A percentile compares a stretch with the other conserved stretches of the same genome.
These are phyloP conservation scores for Chorisops tibialis DNA, from an alignment of 2,888 invertebrate genomes.

Conservation along the genomic window DNA sequence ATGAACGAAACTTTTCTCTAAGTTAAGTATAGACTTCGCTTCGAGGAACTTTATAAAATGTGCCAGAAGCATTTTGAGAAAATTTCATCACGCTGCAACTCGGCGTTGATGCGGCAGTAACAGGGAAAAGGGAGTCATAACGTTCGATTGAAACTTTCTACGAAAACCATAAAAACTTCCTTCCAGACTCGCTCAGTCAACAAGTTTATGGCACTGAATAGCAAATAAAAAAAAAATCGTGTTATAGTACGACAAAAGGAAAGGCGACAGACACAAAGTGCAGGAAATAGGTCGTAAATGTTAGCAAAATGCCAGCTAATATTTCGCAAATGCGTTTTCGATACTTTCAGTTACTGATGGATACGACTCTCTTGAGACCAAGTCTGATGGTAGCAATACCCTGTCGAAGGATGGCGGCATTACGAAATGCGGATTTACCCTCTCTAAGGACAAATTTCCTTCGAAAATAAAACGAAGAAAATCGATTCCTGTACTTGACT, in stretches of 20 bases:
- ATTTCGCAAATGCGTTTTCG: too few relatives aligned
- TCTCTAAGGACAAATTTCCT: too few relatives aligned
- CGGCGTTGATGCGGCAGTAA: background rate
- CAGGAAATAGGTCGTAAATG: background rate
- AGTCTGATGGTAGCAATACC: too few relatives aligned
- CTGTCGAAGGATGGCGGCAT: too few relatives aligned
- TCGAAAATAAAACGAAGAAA: too few relatives aligned
- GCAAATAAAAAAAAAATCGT: background rate
- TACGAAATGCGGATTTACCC: too few relatives aligned
- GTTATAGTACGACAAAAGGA: background rate
- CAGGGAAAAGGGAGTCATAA: background rate
- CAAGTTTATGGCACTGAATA: constrained; percentile 8
- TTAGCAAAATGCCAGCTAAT: too few relatives aligned
- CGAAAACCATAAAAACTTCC: constrained; percentile 20
- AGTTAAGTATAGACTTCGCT: constrained; percentile 8
- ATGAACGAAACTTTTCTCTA: background rate
- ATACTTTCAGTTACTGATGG: too few relatives aligned
- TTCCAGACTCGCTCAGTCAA: constrained; percentile 15
- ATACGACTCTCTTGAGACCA: too few relatives aligned
- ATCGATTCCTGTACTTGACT: too few relatives aligned
- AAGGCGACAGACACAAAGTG: background rate
- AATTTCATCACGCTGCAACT: background rate
- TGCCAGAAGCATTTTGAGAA: constrained; percentile 15
- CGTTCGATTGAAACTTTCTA: constrained; percentile 17
- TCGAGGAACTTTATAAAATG: constrained; percentile 17